phyloP scores from a whole-genome alignment of 2,888 invertebrate species.

The Drymonia ruficornis region DNA sequence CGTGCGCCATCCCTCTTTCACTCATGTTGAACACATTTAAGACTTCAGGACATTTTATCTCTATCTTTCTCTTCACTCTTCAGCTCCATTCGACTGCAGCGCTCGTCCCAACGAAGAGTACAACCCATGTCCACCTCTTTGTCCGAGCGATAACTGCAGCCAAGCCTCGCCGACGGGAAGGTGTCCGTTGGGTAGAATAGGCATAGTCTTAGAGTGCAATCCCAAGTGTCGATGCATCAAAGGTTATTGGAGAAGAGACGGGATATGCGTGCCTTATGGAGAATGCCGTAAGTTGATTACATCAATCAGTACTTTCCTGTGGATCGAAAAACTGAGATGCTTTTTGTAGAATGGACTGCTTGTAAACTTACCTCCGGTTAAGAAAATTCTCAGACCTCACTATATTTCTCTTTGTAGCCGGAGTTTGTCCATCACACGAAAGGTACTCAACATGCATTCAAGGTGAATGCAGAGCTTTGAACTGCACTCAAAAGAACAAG shows the following conservation, averaged over 20 bases:
- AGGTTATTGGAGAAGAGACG: constrained; percentile 47
- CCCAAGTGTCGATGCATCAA: constrained; percentile 52
- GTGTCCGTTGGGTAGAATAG: constrained; percentile 43
- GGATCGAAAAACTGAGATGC: too few species aligned
- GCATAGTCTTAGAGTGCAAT: constrained; percentile 38
- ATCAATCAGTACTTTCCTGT: background rate
- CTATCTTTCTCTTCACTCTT: constrained; percentile 25
- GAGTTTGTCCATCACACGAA: constrained; percentile 23
- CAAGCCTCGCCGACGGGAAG: constrained; percentile 41
- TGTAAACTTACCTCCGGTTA: too few species aligned
- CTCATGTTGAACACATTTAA: constrained; percentile 4
- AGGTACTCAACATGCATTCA: constrained; percentile 14
- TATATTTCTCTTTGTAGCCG: constrained; percentile 27
- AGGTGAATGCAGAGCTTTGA: constrained; percentile 13
- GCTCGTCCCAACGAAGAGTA: constrained; percentile 42
- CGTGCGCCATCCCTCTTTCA: constrained; percentile 23
- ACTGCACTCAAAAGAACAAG: constrained; percentile 22
- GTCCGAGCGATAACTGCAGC: constrained; percentile 51
- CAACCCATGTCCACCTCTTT: constrained; percentile 48
- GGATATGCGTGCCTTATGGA: constrained; percentile 51
- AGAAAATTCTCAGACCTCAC: background rate
- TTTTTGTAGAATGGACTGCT: too few species aligned
- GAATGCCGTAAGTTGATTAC: constrained; percentile 49
- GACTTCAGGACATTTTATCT: background rate
- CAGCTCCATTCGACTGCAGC: constrained; percentile 51